phyloP scores from a whole-genome alignment of 2,888 invertebrate species.

The Harpagoxenus sublaevis region DNA sequence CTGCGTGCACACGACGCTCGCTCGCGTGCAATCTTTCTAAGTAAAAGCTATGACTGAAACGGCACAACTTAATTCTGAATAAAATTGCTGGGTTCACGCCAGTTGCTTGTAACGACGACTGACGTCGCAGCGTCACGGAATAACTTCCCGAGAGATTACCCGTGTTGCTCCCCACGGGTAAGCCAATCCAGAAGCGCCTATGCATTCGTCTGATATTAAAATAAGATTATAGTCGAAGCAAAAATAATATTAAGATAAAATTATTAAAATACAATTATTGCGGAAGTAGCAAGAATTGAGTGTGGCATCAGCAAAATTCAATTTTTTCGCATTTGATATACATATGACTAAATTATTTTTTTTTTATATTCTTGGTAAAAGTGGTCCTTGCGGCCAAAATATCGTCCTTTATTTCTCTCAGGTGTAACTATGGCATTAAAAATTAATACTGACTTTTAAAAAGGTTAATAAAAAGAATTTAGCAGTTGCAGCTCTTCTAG shows the following conservation, averaged over 20 bases:
- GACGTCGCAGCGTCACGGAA: constrained; percentile 36
- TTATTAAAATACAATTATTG: neutral
- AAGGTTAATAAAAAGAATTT: constrained; percentile 5
- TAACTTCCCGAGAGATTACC: constrained; percentile 31
- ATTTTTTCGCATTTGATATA: neutral
- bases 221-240: neutral
- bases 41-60: constrained; percentile 40
- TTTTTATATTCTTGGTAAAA: constrained; percentile 2
- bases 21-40: constrained; percentile 48
- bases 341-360: neutral
- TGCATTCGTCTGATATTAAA: neutral
- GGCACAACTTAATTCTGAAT: constrained; percentile 58
- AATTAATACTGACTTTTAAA: constrained; percentile 26
- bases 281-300: neutral
- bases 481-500: neutral
- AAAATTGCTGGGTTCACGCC: constrained; percentile 48
- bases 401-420: neutral
- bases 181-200: neutral
- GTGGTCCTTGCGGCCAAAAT: neutral
- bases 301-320: neutral
- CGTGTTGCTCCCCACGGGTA: neutral
- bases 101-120: constrained; percentile 24
- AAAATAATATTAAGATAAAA: constrained; percentile 11
- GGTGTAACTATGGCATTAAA: constrained; percentile 2
- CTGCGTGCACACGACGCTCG: constrained; percentile 1